Evolutionary conservation across 2,888 invertebrate genomes (phyloP).

Genomic region (Nephrotoma appendiculata): DNA sequence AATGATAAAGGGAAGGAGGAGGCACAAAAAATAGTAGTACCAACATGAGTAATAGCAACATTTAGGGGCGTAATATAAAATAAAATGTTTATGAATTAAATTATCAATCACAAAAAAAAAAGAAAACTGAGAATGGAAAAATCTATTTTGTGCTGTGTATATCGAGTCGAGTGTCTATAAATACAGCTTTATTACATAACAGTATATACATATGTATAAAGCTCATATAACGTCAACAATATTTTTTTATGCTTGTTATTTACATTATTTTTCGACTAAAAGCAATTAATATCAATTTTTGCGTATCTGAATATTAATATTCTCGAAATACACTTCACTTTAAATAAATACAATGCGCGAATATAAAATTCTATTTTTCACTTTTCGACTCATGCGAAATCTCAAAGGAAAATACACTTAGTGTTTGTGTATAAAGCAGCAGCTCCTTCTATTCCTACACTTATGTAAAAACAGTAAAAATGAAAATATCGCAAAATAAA

Average conservation of each 20-base stretch:
- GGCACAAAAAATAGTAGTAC: neutral
- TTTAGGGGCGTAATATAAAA: neutral
- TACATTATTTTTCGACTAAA: neutral
- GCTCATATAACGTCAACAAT: neutral
- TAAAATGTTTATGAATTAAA: neutral
- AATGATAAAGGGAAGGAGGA: neutral
- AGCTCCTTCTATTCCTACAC: neutral
- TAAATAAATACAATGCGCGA: neutral
- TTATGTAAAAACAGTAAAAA: neutral
- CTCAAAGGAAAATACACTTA: neutral
- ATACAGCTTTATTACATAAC: neutral
- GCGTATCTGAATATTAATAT: neutral
- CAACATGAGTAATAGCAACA: neutral
- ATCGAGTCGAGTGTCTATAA: neutral
- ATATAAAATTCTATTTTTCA: neutral
- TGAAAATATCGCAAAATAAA: neutral
- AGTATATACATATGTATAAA: neutral
- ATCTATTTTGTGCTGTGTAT: neutral
- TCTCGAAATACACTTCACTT: neutral
- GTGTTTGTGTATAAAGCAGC: neutral
- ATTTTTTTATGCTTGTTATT: neutral
- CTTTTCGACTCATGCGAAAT: neutral
- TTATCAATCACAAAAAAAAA: neutral
- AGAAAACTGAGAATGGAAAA: neutral
- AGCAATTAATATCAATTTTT: neutral